Percentiles rank a stretch among this genome's conserved stretches.
These are phyloP conservation scores for Grapholita molesta DNA, from an alignment of 1,140 invertebrate species.

Conservation along the genomic window DNA sequence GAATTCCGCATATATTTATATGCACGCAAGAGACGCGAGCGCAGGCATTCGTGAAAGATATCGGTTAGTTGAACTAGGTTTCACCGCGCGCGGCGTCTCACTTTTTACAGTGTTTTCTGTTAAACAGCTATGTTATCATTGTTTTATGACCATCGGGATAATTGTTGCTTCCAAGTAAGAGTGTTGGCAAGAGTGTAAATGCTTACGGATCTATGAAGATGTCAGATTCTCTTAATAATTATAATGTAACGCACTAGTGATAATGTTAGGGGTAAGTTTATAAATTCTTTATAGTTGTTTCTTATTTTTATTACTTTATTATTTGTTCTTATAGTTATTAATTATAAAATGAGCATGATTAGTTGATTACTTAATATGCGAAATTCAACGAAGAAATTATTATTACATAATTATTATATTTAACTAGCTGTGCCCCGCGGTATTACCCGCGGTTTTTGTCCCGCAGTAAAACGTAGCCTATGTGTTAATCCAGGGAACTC, in stretches of 20 bases:
- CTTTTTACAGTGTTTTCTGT: constrained; percentile 24
- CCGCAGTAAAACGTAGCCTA: no score
- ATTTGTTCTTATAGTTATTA: no score
- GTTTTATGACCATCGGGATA: constrained; percentile 1
- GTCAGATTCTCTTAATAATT: background rate
- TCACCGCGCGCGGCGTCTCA: constrained; percentile 44
- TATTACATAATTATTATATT: no score
- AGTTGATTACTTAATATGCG: no score
- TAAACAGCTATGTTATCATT: background rate
- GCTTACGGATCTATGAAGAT: background rate
- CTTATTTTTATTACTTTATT: background rate
- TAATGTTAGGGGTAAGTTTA: background rate
- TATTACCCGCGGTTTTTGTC: no score
- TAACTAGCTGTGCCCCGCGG: no score
- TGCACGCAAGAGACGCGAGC: constrained; percentile 55
- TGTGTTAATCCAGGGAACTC: no score
- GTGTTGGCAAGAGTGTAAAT: background rate
- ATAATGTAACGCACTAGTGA: background rate
- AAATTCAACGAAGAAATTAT: no score
- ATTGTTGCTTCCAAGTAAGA: constrained; percentile 11
- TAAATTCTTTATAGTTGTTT: background rate
- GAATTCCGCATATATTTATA: constrained; percentile 77
- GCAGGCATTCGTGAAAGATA: constrained; percentile 74
- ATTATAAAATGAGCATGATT: no score
- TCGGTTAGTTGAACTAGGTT: constrained; percentile 52